Conservation (phyloP, 2,113 vertebrate genomes). For the Menura novaehollandiae region DNA sequence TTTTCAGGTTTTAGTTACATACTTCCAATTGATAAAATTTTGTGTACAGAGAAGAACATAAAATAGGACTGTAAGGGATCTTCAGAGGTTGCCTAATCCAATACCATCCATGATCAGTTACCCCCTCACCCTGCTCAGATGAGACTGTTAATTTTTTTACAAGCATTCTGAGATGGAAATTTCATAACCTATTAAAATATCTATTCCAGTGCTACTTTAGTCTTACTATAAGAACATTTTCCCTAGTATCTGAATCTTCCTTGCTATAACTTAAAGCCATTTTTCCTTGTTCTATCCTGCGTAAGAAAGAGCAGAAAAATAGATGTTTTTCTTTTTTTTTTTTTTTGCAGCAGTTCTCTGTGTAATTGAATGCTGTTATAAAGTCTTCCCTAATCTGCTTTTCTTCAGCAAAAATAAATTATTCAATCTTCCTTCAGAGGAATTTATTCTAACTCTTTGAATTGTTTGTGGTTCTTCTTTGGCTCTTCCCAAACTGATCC, state of each 20-base stretch:
- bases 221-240: not conserved
- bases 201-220: not conserved
- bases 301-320: not conserved
- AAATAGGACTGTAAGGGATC: not conserved
- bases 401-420: not conserved
- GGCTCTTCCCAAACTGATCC: not conserved
- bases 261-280: not conserved
- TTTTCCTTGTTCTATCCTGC: not conserved
- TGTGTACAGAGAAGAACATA: not conserved
- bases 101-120: not conserved
- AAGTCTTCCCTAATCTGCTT: not conserved
- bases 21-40: not conserved
- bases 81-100: not conserved
- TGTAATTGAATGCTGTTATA: not conserved
- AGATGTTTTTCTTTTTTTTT: not conserved
- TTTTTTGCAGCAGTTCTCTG: not conserved
- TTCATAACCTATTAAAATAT: not conserved
- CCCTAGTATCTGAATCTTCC: not conserved
- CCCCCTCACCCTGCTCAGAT: not conserved
- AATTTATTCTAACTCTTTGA: not conserved
- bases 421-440: not conserved
- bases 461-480: not conserved
- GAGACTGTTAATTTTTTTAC: not conserved
- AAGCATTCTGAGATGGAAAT: not conserved
- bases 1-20: not conserved